Percentiles rank a stretch among this genome's conserved stretches.
phyloP scores from a whole-genome alignment of 2,797 vertebrate species.

The Merluccius polli region DNA sequence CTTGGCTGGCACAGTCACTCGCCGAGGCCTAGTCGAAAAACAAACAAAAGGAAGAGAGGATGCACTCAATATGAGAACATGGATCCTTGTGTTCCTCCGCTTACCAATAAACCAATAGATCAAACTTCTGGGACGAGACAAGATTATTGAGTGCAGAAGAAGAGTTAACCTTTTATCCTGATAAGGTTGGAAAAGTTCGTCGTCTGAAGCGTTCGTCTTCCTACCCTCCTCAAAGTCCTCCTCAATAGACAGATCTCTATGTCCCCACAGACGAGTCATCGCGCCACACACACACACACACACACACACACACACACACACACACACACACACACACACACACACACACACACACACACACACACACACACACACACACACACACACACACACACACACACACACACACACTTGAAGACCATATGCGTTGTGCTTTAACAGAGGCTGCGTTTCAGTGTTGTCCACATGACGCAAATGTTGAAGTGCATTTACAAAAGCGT shows the following conservation, averaged over 20 bases:
- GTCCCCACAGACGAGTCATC: conserved; percentile 12
- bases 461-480: neutral
- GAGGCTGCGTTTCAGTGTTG: too few species aligned
- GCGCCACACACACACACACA: neutral
- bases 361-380: neutral
- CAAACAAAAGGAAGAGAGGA: neutral
- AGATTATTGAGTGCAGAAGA: neutral
- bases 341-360: neutral
- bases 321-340: neutral
- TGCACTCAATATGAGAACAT: neutral
- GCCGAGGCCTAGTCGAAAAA: conserved; percentile 21
- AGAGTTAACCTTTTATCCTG: conserved; percentile 75
- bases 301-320: neutral
- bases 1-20: conserved; percentile 68
- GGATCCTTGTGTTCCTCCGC: neutral
- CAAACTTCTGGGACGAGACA: neutral
- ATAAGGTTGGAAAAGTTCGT: conserved; percentile 79
- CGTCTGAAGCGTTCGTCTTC: conserved; percentile 66
- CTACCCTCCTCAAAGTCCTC: conserved; percentile 72
- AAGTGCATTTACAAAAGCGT: neutral
- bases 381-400: neutral
- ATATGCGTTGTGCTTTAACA: too few species aligned
- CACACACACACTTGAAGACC: neutral
- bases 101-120: neutral
- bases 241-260: conserved; percentile 72